Evolutionary conservation across 2,113 vertebrate genomes (phyloP).

Genomic region (Vulpes vulpes): DNA sequence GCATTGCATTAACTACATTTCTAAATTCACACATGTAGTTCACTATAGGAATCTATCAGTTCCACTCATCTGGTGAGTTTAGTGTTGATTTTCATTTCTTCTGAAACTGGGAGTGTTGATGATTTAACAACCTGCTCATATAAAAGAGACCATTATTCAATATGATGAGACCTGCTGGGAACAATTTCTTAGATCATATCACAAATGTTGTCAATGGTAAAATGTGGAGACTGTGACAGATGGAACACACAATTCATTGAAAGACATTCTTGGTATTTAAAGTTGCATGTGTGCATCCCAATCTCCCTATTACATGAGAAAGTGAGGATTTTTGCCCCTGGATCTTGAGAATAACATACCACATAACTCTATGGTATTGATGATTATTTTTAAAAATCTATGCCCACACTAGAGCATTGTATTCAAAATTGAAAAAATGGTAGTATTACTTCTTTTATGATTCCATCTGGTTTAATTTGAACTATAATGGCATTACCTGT

Average conservation of each 20-base stretch:
- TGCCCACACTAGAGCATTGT: background rate
- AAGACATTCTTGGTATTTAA: constrained; percentile 34
- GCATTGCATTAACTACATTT: background rate
- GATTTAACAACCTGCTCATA: constrained; percentile 63
- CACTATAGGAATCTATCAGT: background rate
- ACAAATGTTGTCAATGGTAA: constrained; percentile 64
- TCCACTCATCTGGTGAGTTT: background rate
- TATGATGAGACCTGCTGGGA: constrained; percentile 65
- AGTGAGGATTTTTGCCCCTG: constrained; percentile 14
- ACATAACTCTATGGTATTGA: background rate
- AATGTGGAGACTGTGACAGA: constrained; percentile 62
- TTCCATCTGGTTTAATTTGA: constrained; percentile 60
- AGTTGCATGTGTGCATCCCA: background rate
- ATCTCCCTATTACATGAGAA: constrained; percentile 1
- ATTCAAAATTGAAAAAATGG: background rate
- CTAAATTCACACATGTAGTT: background rate
- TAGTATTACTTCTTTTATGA: constrained; percentile 47
- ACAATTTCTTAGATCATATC: constrained; percentile 71
- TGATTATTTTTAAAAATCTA: background rate
- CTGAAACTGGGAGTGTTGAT: constrained; percentile 28
- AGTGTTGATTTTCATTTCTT: constrained; percentile 54
- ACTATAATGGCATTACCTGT: constrained; percentile 62
- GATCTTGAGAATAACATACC: background rate
- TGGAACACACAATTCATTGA: constrained; percentile 43
- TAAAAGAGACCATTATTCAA: constrained; percentile 68